A percentile compares a stretch with the other conserved stretches of the same genome.
Evolutionary conservation across 2,888 invertebrate genomes (phyloP).

Genomic region (Eupithecia vulgata): DNA sequence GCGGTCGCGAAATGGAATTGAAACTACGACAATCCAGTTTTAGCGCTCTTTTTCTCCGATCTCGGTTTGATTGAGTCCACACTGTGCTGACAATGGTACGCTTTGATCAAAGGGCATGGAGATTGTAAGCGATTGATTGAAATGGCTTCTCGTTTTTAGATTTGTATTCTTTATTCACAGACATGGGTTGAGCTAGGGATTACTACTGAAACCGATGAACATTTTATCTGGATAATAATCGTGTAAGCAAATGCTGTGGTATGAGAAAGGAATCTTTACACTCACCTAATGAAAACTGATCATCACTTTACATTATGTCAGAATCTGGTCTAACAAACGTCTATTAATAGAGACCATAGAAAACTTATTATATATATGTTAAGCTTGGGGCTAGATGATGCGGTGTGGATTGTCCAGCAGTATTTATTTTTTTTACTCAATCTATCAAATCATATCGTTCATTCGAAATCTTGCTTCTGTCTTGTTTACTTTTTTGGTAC

Average conservation of each 20-base stretch:
- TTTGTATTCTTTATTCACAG: conserved; percentile 5
- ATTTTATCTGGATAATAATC: not conserved
- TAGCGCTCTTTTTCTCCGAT: conserved; percentile 67
- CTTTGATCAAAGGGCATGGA: conserved; percentile 49
- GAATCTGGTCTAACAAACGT: no score
- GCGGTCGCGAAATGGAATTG: conserved; percentile 72
- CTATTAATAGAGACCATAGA: no score
- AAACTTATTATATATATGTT: no score
- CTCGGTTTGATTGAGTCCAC: conserved; percentile 74
- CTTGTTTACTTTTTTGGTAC: not conserved
- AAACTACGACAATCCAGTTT: conserved; percentile 76
- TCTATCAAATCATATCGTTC: not conserved
- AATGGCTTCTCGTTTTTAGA: conserved; percentile 13
- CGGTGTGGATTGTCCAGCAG: no score
- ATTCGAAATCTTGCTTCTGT: not conserved
- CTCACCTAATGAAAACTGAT: no score
- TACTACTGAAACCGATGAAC: not conserved
- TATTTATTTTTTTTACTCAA: not conserved
- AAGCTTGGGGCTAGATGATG: no score
- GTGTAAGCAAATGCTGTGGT: not conserved
- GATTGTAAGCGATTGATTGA: conserved; percentile 22
- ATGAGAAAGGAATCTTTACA: not conserved
- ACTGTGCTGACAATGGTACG: conserved; percentile 55
- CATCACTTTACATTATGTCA: no score
- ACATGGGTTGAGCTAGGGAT: not conserved